These are phyloP conservation scores for Tridacna crocea DNA, from an alignment of 2,888 invertebrate species.

Conservation along the genomic window DNA sequence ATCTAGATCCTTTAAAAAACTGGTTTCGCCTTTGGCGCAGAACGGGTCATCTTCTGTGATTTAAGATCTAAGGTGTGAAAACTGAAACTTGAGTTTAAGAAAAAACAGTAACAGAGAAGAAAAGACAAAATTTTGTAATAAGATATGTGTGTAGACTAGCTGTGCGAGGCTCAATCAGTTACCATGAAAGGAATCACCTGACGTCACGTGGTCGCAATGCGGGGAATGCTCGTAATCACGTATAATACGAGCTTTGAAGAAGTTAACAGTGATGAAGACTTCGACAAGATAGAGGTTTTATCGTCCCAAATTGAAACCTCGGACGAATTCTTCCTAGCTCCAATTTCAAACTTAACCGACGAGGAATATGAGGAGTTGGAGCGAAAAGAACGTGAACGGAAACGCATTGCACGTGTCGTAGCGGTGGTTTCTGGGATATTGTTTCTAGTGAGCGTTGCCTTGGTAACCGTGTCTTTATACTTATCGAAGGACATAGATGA, in stretches of 20 bases:
- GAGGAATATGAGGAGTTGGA: conserved; percentile 41
- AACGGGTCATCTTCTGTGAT: too few species aligned
- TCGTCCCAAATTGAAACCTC: conserved; percentile 56
- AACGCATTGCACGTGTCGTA: conserved; percentile 88
- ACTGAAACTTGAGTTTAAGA: too few species aligned
- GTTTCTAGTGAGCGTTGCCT: conserved; percentile 93
- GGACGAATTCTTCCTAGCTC: conserved; percentile 61
- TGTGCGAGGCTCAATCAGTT: background rate
- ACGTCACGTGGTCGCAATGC: conserved; percentile 32
- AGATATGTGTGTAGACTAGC: too few species aligned
- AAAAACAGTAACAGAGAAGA: too few species aligned
- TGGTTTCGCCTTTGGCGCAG: too few species aligned
- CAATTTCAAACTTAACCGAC: conserved; percentile 47
- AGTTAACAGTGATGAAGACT: conserved; percentile 53
- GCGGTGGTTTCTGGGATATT: conserved; percentile 95
- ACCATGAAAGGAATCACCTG: conserved; percentile 46
- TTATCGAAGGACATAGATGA: conserved; percentile 98
- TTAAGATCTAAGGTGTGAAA: too few species aligned
- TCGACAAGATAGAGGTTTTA: conserved; percentile 63
- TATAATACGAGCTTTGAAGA: conserved; percentile 58
- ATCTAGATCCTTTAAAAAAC: too few species aligned
- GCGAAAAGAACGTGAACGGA: conserved; percentile 64
- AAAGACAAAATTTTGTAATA: too few species aligned
- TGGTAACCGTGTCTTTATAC: conserved; percentile 95
- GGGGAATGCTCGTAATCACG: conserved; percentile 57